Evolutionary conservation across 2,113 vertebrate genomes (phyloP), one percentile per base, ranked within the genome.

Genomic region (Triplophysa siluroides): DNA sequence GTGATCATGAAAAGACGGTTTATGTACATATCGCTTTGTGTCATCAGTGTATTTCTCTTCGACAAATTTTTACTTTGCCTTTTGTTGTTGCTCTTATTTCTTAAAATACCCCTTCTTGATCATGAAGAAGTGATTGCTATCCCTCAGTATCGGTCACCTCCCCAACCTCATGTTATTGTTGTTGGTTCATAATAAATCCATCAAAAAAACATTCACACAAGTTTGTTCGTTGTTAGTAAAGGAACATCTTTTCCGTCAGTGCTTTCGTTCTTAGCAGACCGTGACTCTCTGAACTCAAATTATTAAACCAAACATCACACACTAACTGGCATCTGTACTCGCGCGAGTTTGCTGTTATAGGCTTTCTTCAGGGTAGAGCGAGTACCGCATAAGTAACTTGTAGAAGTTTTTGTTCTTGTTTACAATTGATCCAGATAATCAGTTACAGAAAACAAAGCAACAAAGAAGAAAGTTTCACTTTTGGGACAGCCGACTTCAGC

Each of bases 401-500:
- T 58, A n/a, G 18, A 58, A 45, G 43, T 78, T 60, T 24, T 47
- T 67, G 69, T 54, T 33, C 41, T 21, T 81, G 68, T 80, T 66
- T 72, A 50, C 58, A 26, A 58, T 41, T 23, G 70, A 64, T 63
- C 69, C 77, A 78, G 19, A 45, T 66, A 78, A 74, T 63, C 41
- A 10, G 23, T 71, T 73, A 67, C 12, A 45, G 72, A 26, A 56
- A 80, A 74, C 62, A 52, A 66, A 76, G n/a, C 23, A 78, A 47
- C 24, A 64, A 71, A 72, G 50, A 64, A 78, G 19, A 76, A 80
- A 43, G 63, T 76, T 81, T 67, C 61, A 43, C 74, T 76, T 66
- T 64, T 61, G 78, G 82, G 75, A 84, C 62, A 26, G 67, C 67
- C 60, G 19, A 64, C 78, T 72, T 78, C 78, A 76, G 80, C 77